Conservation (phyloP, 2,113 vertebrate genomes). For the Aspidoscelis tigris region DNA sequence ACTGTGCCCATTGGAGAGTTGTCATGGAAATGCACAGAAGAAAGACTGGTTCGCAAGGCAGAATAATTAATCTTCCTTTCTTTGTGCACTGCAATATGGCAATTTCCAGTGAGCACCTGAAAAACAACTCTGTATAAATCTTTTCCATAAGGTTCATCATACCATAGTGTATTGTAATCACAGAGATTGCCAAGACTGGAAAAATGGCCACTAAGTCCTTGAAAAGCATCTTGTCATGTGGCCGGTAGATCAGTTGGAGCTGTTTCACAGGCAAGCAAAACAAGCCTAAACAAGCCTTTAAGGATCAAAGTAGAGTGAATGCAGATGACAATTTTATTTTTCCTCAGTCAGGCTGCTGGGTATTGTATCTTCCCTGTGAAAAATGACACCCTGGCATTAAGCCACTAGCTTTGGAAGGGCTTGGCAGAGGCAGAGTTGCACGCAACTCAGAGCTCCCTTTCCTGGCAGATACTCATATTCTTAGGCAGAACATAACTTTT, state of each 20-base stretch:
- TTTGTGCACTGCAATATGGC: too few species aligned
- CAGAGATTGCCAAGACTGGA: slow-evolving; percentile 31
- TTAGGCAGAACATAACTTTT: slow-evolving; percentile 16
- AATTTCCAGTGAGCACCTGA: too few species aligned
- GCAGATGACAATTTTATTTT: slow-evolving; percentile 72
- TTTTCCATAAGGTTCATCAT: slow-evolving; percentile 21
- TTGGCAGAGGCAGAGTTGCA: slow-evolving; percentile 56
- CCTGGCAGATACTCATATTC: slow-evolving; percentile 53
- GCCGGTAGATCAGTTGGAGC: slow-evolving; percentile 53
- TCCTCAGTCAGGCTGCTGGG: slow-evolving; percentile 62
- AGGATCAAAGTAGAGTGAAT: slow-evolving; percentile 41
- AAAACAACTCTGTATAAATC: slow-evolving; percentile 19
- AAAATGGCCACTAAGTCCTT: slow-evolving; percentile 22
- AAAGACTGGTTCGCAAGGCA: too few species aligned
- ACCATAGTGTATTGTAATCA: slow-evolving; percentile 8
- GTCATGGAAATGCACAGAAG: too few species aligned
- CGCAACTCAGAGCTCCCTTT: slow-evolving; percentile 55
- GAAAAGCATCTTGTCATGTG: slow-evolving; percentile 50
- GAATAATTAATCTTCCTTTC: too few species aligned
- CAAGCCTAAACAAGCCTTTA: slow-evolving; percentile 40
- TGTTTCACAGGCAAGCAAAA: slow-evolving; percentile 46
- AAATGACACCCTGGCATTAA: slow-evolving; percentile 69
- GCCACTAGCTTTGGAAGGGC: slow-evolving; percentile 63
- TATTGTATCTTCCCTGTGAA: slow-evolving; percentile 68
- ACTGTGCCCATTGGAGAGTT: too few species aligned